Percentiles rank a stretch among this genome's conserved stretches.
phyloP scores from a whole-genome alignment of 2,113 vertebrate genomes.

The Felis chaus region DNA sequence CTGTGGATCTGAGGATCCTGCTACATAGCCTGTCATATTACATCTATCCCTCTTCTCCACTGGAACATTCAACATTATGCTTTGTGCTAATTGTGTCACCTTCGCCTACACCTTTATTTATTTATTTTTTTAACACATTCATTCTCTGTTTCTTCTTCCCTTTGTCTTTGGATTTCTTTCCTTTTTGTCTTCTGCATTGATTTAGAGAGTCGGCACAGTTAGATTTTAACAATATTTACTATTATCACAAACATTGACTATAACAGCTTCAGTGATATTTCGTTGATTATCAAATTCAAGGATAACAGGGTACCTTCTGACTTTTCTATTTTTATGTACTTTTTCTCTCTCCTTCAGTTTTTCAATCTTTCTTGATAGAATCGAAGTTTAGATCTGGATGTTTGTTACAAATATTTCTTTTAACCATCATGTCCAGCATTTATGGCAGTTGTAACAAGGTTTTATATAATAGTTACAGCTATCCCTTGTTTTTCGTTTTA shows the following conservation, averaged over 20 bases:
- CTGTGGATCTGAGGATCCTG: not conserved
- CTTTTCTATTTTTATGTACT: not conserved
- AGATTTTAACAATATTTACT: not conserved
- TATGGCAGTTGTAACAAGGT: not conserved
- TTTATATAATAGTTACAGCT: not conserved
- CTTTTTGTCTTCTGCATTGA: not conserved
- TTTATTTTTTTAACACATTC: not conserved
- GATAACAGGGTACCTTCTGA: not conserved
- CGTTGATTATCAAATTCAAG: not conserved
- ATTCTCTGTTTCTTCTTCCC: not conserved
- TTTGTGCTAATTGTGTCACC: not conserved
- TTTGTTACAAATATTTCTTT: not conserved
- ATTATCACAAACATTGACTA: not conserved
- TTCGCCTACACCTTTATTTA: not conserved
- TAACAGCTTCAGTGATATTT: not conserved
- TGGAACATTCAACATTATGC: not conserved
- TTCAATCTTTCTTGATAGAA: not conserved
- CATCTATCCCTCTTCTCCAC: not conserved
- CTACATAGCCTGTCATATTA: no score
- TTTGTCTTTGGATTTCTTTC: not conserved
- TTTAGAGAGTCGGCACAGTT: not conserved
- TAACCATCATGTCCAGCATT: not conserved
- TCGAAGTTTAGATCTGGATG: not conserved
- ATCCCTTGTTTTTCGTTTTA: not conserved
- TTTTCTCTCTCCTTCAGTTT: not conserved